Conservation (phyloP, 2,113 vertebrate genomes). For the Tragelaphus buxtoni region DNA sequence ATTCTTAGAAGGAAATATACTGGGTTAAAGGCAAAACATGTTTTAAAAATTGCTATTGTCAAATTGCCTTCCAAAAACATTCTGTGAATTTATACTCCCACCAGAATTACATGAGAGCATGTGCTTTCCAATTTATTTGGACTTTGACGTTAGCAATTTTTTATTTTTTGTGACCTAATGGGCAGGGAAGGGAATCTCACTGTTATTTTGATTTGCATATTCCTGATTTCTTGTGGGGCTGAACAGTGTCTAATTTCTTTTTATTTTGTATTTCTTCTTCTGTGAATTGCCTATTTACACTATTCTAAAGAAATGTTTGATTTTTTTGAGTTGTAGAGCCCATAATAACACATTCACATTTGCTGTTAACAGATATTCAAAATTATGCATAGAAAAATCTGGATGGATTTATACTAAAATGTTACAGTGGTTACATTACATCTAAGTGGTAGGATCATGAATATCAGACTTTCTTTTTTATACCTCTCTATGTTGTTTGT, state of each 20-base stretch:
- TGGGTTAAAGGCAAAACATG: not conserved
- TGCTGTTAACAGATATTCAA: not conserved
- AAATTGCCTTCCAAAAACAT: not conserved
- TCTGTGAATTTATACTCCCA: not conserved
- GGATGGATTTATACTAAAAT: not conserved
- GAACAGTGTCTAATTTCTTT: not conserved
- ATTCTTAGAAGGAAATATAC: not conserved
- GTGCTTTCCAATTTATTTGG: not conserved
- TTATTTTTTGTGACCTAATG: not conserved
- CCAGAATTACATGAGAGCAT: not conserved
- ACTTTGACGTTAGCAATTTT: not conserved
- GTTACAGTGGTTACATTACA: not conserved
- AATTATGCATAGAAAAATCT: not conserved
- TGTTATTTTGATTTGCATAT: not conserved
- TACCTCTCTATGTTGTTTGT: not conserved
- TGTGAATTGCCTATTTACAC: not conserved
- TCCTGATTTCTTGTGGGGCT: not conserved
- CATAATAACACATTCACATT: not conserved
- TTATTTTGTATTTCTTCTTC: conserved; percentile 3
- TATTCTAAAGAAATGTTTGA: not conserved
- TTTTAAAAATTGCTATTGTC: not conserved
- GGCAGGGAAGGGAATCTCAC: not conserved
- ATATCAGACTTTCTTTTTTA: not conserved
- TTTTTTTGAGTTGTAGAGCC: not conserved
- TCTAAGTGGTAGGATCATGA: not conserved